A percentile compares a stretch with the other conserved stretches of the same genome.
These are phyloP conservation scores for Caenorhabditis drosophilae DNA, from an alignment of 2,888 invertebrate genomes.

Conservation along the genomic window DNA sequence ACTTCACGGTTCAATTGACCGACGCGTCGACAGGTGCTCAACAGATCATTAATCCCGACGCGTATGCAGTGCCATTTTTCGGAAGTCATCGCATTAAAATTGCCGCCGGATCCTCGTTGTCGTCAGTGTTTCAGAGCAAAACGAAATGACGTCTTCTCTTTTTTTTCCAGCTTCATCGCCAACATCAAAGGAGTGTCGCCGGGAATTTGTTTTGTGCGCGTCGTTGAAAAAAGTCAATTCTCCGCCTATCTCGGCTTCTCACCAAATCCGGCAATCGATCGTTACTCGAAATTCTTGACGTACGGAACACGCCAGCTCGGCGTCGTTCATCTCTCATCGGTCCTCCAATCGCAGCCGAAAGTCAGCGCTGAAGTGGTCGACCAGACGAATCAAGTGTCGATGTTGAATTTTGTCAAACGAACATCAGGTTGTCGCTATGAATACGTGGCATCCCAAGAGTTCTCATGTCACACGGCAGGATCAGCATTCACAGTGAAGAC, in stretches of 20 bases:
- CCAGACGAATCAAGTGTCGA: not conserved
- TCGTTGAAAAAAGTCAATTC: slow-evolving; percentile 34
- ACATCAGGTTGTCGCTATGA: slow-evolving; percentile 37
- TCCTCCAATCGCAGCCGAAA: slow-evolving; percentile 25
- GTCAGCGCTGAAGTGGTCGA: slow-evolving; percentile 24
- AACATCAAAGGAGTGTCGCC: not conserved
- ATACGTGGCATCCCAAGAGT: slow-evolving; percentile 11
- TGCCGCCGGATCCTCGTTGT: slow-evolving; percentile 4
- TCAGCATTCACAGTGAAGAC: slow-evolving; percentile 23
- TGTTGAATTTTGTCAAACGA: slow-evolving; percentile 4
- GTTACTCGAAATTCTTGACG: slow-evolving; percentile 20
- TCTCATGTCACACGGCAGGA: slow-evolving; percentile 17
- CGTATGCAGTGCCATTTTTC: slow-evolving; percentile 35
- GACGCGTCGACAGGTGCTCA: not conserved
- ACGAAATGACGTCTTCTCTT: not conserved
- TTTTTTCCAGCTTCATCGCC: slow-evolving; percentile 2
- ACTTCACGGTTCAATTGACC: slow-evolving; percentile 9
- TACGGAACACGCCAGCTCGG: slow-evolving; percentile 28
- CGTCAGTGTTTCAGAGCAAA: not conserved
- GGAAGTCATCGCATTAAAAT: slow-evolving; percentile 28
- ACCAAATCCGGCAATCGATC: slow-evolving; percentile 38
- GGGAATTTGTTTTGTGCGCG: slow-evolving; percentile 18
- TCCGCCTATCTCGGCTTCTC: slow-evolving; percentile 42
- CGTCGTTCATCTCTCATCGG: slow-evolving; percentile 31
- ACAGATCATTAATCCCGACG: slow-evolving; percentile 15